Conservation (phyloP, 2,797 vertebrate species). For the Myoxocephalus aenaeus region DNA sequence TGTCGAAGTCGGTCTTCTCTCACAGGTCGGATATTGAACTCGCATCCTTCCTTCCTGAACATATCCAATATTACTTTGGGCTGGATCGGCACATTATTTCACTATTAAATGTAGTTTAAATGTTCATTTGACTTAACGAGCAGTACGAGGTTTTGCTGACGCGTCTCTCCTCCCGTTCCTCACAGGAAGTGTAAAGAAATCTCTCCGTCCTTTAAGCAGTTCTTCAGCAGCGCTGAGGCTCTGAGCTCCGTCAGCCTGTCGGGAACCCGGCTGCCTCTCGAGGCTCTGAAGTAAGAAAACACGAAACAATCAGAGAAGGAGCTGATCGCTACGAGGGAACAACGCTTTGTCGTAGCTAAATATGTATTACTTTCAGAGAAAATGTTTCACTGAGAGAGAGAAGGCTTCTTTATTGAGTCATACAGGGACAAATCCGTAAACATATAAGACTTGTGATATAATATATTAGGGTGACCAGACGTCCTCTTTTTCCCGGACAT, state of each 20-base stretch:
- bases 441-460: no score
- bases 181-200: slow-evolving; percentile 93
- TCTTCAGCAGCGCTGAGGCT: slow-evolving; percentile 91
- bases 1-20: slow-evolving; percentile 92
- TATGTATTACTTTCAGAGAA: neutral
- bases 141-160: no score
- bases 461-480: no score
- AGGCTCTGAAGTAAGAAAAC: slow-evolving; percentile 92
- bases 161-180: neutral
- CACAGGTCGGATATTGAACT: slow-evolving; percentile 85
- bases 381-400: neutral
- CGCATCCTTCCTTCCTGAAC: neutral
- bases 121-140: no score
- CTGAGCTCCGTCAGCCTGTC: slow-evolving; percentile 91
- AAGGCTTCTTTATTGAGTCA: neutral
- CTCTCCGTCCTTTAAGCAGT: slow-evolving; percentile 92
- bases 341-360: neutral
- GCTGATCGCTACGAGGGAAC: neutral
- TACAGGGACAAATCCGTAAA: neutral
- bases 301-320: neutral
- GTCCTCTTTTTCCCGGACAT: no score
- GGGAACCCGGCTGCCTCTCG: slow-evolving; percentile 91
- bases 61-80: neutral
- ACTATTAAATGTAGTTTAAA: no score
- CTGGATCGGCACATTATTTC: neutral